Percentiles rank a stretch among this genome's conserved stretches.
Conservation (phyloP, 2,888 invertebrate genomes). For the Euplexia lucipara region DNA sequence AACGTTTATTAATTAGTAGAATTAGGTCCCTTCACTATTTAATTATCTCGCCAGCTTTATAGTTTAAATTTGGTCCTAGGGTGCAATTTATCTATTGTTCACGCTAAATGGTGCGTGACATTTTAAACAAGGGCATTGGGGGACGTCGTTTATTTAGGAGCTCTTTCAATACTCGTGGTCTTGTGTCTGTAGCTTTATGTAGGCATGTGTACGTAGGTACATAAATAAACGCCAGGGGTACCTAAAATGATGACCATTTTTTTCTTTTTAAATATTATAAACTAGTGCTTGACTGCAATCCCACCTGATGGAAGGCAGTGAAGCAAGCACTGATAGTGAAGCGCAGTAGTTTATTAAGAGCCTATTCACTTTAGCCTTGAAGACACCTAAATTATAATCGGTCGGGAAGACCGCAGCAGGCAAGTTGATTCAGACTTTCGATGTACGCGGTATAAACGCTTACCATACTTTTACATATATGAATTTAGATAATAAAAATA, state of each 20-base stretch:
- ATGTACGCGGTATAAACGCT: not conserved
- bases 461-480: not conserved
- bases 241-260: too few species aligned
- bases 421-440: too few species aligned
- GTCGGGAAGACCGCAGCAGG: too few species aligned
- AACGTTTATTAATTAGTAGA: too few species aligned
- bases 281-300: too few species aligned
- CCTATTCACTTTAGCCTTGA: too few species aligned
- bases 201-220: not conserved
- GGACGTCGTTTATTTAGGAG: slow-evolving; percentile 28
- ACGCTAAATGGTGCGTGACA: slow-evolving; percentile 42
- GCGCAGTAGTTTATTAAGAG: too few species aligned
- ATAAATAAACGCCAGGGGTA: too few species aligned
- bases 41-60: not conserved
- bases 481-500: not conserved
- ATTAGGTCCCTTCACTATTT: not conserved
- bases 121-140: slow-evolving; percentile 22
- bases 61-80: slow-evolving; percentile 7
- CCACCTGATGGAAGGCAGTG: too few species aligned
- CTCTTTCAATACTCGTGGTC: not conserved
- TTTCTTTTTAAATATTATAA: too few species aligned
- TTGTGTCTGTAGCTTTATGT: not conserved
- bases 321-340: too few species aligned
- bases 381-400: too few species aligned
- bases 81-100: slow-evolving; percentile 31